phyloP scores from a whole-genome alignment of 2,113 vertebrate genomes.

The Chloroceryle aenea region DNA sequence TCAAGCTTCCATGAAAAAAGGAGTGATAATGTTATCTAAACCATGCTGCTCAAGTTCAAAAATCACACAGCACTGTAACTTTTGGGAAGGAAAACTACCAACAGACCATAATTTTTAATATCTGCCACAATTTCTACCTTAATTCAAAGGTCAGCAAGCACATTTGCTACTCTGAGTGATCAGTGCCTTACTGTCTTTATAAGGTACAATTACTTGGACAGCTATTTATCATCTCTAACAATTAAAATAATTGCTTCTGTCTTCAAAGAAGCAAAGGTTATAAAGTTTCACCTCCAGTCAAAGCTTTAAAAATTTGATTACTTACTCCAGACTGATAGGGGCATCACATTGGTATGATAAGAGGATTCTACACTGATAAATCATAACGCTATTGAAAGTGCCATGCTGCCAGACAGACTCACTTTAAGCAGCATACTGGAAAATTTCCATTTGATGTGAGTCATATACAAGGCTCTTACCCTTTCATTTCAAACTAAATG shows the following conservation, averaged over 20 bases:
- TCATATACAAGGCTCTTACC: background rate
- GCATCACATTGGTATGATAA: background rate
- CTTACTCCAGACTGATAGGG: background rate
- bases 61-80: background rate
- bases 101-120: conserved; percentile 29
- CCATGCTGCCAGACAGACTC: background rate
- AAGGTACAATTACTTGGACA: conserved; percentile 27
- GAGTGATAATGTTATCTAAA: background rate
- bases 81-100: background rate
- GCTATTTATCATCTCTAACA: conserved; percentile 52
- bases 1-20: background rate
- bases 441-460: background rate
- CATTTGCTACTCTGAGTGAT: conserved; percentile 42
- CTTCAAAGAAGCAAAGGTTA: conserved; percentile 1
- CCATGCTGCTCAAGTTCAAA: background rate
- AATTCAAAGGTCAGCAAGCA: conserved; percentile 56
- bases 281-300: conserved; percentile 4
- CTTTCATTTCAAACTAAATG: background rate
- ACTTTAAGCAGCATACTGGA: background rate
- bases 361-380: background rate
- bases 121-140: conserved; percentile 25
- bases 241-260: background rate
- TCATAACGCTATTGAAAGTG: background rate
- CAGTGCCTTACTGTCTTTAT: background rate
- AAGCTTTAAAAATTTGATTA: conserved; percentile 3